Evolutionary conservation across 2,797 vertebrate species (phyloP).

Genomic region (Cyclura pinguis): DNA sequence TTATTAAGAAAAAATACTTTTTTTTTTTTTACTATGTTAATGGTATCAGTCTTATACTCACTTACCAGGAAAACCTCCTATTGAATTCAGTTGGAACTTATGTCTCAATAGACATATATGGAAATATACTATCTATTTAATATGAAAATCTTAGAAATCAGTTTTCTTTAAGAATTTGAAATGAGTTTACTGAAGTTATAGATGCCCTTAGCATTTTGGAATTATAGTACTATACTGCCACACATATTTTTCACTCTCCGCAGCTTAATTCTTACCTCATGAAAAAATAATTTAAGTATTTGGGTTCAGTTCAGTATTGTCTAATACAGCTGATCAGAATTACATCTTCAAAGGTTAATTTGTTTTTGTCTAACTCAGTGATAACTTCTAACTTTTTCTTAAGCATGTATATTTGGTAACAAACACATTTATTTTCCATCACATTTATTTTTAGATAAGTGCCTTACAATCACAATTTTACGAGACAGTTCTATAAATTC

Average conservation of each 20-base stretch:
- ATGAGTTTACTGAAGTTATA: background rate
- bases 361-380: background rate
- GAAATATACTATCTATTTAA: background rate
- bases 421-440: background rate
- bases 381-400: background rate
- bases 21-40: background rate
- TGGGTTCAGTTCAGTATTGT: background rate
- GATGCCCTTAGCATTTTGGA: background rate
- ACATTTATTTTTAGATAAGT: background rate
- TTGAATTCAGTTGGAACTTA: background rate
- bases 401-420: background rate
- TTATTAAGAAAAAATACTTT: background rate
- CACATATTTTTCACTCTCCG: background rate
- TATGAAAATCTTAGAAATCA: background rate
- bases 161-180: background rate
- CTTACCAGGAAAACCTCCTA: background rate
- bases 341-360: background rate
- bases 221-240: background rate
- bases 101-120: background rate
- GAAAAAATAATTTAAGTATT: background rate
- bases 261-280: background rate
- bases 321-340: background rate
- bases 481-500: too few relatives aligned
- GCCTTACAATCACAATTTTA: background rate
- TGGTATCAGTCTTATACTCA: background rate